Evolutionary conservation across 2,113 vertebrate genomes (phyloP).

Genomic region (Oryzias celebensis): DNA sequence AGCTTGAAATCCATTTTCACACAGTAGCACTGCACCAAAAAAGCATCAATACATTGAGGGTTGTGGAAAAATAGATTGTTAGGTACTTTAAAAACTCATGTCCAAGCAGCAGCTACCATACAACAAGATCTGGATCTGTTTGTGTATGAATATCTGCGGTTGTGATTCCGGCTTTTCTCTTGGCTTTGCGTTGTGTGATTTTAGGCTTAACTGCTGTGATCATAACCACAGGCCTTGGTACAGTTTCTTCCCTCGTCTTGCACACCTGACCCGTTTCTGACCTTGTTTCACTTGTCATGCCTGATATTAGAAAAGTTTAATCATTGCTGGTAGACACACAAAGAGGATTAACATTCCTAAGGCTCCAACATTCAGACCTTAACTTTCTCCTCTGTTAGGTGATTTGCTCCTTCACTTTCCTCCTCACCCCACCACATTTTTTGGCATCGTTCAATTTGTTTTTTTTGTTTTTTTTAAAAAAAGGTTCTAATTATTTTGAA

Average conservation of each 20-base stretch:
- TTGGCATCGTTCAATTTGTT: slow-evolving; percentile 12
- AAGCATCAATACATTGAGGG: too few species aligned
- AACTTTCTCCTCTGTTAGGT: slow-evolving; percentile 39
- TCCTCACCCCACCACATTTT: slow-evolving; percentile 19
- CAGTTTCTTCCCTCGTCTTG: slow-evolving; percentile 49
- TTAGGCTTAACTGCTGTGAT: slow-evolving; percentile 31
- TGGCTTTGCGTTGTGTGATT: slow-evolving; percentile 43
- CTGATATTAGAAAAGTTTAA: slow-evolving; percentile 78
- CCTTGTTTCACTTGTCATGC: slow-evolving; percentile 66
- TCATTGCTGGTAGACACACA: slow-evolving; percentile 73
- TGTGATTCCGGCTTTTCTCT: slow-evolving; percentile 23
- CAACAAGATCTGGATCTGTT: slow-evolving; percentile 21
- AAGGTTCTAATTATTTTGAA: not conserved
- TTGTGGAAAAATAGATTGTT: too few species aligned
- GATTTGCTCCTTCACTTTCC: slow-evolving; percentile 16
- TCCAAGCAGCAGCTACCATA: not conserved
- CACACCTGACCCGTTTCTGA: slow-evolving; percentile 66
- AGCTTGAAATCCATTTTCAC: slow-evolving; percentile 41
- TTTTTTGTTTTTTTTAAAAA: not conserved
- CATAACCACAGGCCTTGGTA: slow-evolving; percentile 27
- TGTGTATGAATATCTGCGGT: slow-evolving; percentile 12
- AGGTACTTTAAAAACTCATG: too few species aligned
- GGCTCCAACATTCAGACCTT: slow-evolving; percentile 66
- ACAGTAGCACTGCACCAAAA: slow-evolving; percentile 36
- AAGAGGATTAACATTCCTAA: slow-evolving; percentile 80